These are phyloP conservation scores for Lagria hirta DNA, from an alignment of 2,888 invertebrate genomes.

Conservation along the genomic window DNA sequence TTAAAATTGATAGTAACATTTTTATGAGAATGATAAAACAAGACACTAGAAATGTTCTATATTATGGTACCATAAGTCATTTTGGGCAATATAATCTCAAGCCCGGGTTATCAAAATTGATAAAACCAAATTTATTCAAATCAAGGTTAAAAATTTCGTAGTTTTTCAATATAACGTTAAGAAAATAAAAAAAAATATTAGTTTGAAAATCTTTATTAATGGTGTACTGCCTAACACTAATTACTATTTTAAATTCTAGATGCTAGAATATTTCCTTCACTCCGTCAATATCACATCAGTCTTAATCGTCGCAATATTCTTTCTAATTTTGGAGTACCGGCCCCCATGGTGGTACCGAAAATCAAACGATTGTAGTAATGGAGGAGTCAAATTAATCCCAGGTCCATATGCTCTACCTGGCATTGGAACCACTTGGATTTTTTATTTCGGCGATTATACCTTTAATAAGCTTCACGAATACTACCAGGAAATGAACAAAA, in stretches of 20 bases:
- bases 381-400: conserved; percentile 60
- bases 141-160: no score
- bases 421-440: conserved; percentile 80
- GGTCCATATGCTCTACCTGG: conserved; percentile 74
- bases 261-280: conserved; percentile 33
- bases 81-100: no score
- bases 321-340: conserved; percentile 42
- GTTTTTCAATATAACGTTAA: no score
- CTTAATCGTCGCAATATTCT: conserved; percentile 38
- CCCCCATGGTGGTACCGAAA: conserved; percentile 45
- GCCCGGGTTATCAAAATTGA: no score
- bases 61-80: no score
- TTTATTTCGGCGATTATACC: conserved; percentile 65
- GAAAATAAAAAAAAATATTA: no score
- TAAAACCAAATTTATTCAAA: no score
- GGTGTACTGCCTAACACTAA: no score
- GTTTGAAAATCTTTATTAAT: no score
- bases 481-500: conserved; percentile 71
- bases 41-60: no score
- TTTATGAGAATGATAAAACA: no score
- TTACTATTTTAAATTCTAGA: conserved; percentile 31
- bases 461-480: conserved; percentile 77
- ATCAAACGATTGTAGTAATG: conserved; percentile 20
- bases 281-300: conserved; percentile 35
- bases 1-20: no score